These are phyloP conservation scores for Pelecanoides urinatrix DNA, from an alignment of 2,113 vertebrate species.

Conservation along the genomic window DNA sequence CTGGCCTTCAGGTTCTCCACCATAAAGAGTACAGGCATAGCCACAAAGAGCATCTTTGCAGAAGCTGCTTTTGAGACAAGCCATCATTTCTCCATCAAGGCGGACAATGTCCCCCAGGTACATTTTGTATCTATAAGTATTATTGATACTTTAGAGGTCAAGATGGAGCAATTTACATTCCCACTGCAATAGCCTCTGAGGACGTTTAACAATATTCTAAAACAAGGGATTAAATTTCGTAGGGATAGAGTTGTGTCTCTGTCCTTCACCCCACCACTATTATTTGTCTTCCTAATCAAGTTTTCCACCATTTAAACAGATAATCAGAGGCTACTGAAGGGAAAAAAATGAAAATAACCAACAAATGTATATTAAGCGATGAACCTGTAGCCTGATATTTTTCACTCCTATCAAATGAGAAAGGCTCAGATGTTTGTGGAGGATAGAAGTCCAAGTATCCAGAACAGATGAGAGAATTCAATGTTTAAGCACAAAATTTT, in stretches of 20 bases:
- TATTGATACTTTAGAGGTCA: not conserved
- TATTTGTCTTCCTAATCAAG: not conserved
- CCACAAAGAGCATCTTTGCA: not conserved
- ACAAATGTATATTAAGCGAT: not conserved
- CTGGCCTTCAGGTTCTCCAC: not conserved
- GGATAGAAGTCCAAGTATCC: not conserved
- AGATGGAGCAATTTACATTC: not conserved
- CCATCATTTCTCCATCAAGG: not conserved
- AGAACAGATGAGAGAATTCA: not conserved
- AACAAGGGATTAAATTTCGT: not conserved
- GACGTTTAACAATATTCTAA: not conserved
- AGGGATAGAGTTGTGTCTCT: not conserved
- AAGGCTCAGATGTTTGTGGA: not conserved
- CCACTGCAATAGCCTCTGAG: not conserved
- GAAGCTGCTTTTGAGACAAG: not conserved
- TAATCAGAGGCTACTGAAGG: not conserved
- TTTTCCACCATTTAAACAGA: not conserved
- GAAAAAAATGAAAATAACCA: not conserved
- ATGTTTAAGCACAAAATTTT: not conserved
- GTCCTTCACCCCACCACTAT: not conserved
- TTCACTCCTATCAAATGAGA: not conserved
- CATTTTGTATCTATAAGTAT: not conserved
- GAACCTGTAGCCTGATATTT: not conserved
- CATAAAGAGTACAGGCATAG: accelerated
- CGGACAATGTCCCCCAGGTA: not conserved